A percentile compares a stretch with the other conserved stretches of the same genome.
These are phyloP conservation scores for Cynoglossus semilaevis DNA, from an alignment of 2,113 vertebrate genomes.

Conservation along the genomic window DNA sequence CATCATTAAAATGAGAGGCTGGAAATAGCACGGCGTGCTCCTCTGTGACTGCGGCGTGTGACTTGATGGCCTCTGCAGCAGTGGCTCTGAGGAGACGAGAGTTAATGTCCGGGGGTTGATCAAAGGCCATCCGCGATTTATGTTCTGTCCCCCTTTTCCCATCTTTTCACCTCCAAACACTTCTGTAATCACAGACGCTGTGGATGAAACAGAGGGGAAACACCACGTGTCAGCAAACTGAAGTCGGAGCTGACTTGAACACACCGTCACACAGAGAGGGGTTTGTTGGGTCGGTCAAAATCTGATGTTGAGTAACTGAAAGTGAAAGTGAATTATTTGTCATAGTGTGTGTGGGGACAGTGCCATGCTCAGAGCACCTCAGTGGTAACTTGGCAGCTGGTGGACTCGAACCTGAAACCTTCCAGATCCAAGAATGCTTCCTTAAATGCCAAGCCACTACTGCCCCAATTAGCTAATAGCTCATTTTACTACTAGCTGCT, in stretches of 20 bases:
- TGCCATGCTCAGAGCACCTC: constrained; percentile 11
- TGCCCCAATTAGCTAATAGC: too few species aligned
- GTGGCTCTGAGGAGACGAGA: not conserved
- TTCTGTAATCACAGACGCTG: not conserved
- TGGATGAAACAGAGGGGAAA: constrained; percentile 24
- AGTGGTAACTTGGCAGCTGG: constrained; percentile 21
- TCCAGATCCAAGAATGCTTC: too few species aligned
- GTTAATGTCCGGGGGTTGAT: constrained; percentile 25
- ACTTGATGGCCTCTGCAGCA: constrained; percentile 11
- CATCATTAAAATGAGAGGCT: constrained; percentile 27
- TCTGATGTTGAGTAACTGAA: too few species aligned
- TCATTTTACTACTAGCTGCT: too few species aligned
- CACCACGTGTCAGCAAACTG: constrained; percentile 37
- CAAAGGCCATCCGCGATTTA: constrained; percentile 31
- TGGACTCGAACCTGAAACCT: too few species aligned
- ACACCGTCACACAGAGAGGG: constrained; percentile 39
- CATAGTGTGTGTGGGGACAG: too few species aligned
- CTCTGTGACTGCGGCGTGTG: constrained; percentile 14
- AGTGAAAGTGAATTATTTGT: too few species aligned
- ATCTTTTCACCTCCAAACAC: not conserved
- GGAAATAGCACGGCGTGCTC: constrained; percentile 20
- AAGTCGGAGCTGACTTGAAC: constrained; percentile 35
- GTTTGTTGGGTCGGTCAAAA: too few species aligned
- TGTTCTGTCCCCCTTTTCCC: constrained; percentile 11
- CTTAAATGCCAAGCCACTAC: too few species aligned